Evolutionary conservation across 2,113 vertebrate genomes (phyloP), one percentile per base, ranked within the genome.

Genomic region (Pelecanus crispus): DNA sequence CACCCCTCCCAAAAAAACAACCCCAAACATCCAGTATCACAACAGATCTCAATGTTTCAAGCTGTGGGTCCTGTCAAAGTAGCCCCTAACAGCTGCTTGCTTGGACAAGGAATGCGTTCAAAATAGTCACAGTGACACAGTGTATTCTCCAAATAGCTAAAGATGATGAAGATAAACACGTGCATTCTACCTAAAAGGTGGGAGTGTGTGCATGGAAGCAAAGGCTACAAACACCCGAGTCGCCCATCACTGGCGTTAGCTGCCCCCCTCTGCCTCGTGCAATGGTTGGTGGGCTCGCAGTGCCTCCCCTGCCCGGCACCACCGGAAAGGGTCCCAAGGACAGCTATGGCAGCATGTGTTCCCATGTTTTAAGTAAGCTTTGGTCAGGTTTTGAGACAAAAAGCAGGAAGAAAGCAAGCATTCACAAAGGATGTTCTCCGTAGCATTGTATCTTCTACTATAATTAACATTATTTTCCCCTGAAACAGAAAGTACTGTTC

Each of bases 191-290:
- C 40, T n/a, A 40, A 40, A 34, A 65, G 55, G 42, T 3, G 14
- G 32, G 47, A 47, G 24, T 2, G 10, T 22, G 11, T 29, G 22
- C 61, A n/a, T 1, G 32, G 63, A 42, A 79, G 79, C 21, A 56
- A 47, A 66, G 55, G 36, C 44, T 61, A 38, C 49, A 10, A n/a
- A 16, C 8, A 25, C 62, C 7, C 0, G 0, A 34, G 28, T 10
- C 19, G 12, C 26, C 19, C 10, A 11, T 18, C 28, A 19, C 49
- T 15, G 10, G 59, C 11, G 7, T 5, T 1, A 47, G 31, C 40
- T 14, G 32, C 7, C 25, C 70, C 58, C 16, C 26, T 29, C 72
- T 70, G 53, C 34, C 63, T 34, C 34, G 36, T 3, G 3, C 18
- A 21, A 9, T 2, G 24, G 70, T 61, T 13, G 18, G 38, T 24